Evolutionary conservation across 1,140 invertebrate genomes (phyloP).

Genomic region (Aphaenogaster floridana): DNA sequence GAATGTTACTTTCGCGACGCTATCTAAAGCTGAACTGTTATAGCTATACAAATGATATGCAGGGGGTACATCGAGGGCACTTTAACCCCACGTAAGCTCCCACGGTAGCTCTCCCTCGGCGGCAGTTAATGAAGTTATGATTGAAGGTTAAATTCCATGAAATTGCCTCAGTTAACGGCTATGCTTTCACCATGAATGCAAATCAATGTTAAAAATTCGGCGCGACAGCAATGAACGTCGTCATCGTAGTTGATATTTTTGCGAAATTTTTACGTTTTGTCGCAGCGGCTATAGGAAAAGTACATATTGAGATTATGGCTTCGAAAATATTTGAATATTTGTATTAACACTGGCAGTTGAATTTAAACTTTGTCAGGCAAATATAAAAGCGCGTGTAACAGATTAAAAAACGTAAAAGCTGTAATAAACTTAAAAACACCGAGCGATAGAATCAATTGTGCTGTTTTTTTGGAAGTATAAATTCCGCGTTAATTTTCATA

Average conservation of each 20-base stretch:
- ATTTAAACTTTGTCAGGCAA: constrained; percentile 2
- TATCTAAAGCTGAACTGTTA: constrained; percentile 80
- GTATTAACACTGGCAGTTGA: constrained; percentile 3
- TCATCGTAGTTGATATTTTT: constrained; percentile 17
- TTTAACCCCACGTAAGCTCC: constrained; percentile 62
- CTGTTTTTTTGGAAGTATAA: not conserved
- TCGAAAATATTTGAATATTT: constrained; percentile 44
- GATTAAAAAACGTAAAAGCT: not conserved
- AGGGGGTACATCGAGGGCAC: constrained; percentile 50
- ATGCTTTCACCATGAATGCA: constrained; percentile 66
- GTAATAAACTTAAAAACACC: constrained; percentile 1
- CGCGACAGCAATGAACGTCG: not conserved
- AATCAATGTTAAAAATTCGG: constrained; percentile 73
- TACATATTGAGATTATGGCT: constrained; percentile 26
- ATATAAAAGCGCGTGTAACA: not conserved
- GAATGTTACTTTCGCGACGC: constrained; percentile 52
- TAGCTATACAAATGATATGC: constrained; percentile 83
- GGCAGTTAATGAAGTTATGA: constrained; percentile 85
- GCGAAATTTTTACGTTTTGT: not conserved
- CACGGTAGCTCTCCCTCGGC: constrained; percentile 62
- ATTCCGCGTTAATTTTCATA: not conserved
- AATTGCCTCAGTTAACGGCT: constrained; percentile 82
- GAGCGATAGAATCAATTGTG: not conserved
- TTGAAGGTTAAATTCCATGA: constrained; percentile 85
- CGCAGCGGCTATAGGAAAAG: not conserved